These are phyloP conservation scores for Pegea sp. DNA, from an alignment of 23 tunicate genomes.

Conservation along the genomic window DNA sequence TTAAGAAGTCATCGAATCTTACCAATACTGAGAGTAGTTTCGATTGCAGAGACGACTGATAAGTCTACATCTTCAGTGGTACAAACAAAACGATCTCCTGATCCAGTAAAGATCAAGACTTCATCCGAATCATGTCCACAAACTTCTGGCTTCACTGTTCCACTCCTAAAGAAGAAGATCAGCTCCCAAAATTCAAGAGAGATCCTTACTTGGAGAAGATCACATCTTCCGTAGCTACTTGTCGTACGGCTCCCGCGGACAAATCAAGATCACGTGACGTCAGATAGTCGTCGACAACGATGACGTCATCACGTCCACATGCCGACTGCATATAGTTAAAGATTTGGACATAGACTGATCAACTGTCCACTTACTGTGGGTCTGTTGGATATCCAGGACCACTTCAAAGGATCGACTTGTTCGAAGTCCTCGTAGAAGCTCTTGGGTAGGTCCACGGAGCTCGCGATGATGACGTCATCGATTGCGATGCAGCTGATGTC, in stretches of 20 bases:
- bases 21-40: conserved; percentile 32
- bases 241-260: conserved; percentile 3
- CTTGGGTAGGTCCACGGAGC: conserved; percentile 8
- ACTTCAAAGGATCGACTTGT: conserved; percentile 11
- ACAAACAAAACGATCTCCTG: conserved; percentile 23
- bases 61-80: conserved; percentile 13
- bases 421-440: conserved; percentile 31
- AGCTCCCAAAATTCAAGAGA: neutral
- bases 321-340: neutral
- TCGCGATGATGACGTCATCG: conserved; percentile 30
- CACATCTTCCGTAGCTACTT: neutral
- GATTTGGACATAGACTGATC: neutral
- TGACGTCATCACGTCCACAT: neutral
- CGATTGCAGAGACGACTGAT: conserved; percentile 7
- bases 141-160: conserved; percentile 10
- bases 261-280: conserved; percentile 54
- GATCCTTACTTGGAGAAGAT: neutral
- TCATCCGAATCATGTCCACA: conserved; percentile 25
- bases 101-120: conserved; percentile 13
- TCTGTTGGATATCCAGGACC: conserved; percentile 46
- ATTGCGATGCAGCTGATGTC: conserved; percentile 36
- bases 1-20: conserved; percentile 1
- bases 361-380: neutral
- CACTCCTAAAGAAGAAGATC: conserved; percentile 15
- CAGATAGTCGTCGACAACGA: conserved; percentile 7